These are phyloP conservation scores for Crypturellus undulatus DNA, from an alignment of 2,113 vertebrate genomes.

Conservation along the genomic window DNA sequence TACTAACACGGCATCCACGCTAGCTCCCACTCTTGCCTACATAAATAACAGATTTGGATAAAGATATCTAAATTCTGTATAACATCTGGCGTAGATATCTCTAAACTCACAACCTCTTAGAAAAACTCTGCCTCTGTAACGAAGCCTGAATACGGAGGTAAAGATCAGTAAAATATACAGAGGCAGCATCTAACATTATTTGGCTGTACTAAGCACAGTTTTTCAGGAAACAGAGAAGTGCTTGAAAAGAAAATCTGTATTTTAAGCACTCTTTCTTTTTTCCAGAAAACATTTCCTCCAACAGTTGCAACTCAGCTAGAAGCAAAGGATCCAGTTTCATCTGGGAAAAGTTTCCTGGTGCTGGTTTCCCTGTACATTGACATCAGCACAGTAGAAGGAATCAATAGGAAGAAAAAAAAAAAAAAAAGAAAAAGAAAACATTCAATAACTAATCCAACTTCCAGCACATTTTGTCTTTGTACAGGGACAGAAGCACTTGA, in stretches of 20 bases:
- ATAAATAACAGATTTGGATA: not conserved
- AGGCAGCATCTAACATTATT: not conserved
- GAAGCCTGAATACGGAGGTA: not conserved
- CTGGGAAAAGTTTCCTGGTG: not conserved
- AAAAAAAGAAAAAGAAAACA: not conserved
- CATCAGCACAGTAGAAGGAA: not conserved
- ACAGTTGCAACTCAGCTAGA: not conserved
- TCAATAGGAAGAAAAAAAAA: not conserved
- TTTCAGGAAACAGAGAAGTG: not conserved
- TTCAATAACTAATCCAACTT: not conserved
- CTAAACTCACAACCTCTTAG: not conserved
- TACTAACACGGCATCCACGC: not conserved
- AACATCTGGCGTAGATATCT: not conserved
- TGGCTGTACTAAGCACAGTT: not conserved
- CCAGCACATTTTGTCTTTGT: conserved; percentile 18
- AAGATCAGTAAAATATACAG: not conserved
- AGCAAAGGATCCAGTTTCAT: not conserved
- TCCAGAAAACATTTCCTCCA: not conserved
- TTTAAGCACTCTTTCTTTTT: not conserved
- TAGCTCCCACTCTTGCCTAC: not conserved
- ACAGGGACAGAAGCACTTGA: conserved; percentile 4
- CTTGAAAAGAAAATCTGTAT: not conserved
- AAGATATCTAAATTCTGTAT: not conserved
- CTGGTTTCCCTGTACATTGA: not conserved
- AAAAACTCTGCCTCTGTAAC: not conserved